Percentiles rank a stretch among this genome's conserved stretches.
Evolutionary conservation across 2,888 invertebrate species (phyloP).

Genomic region (Gari tellinella): DNA sequence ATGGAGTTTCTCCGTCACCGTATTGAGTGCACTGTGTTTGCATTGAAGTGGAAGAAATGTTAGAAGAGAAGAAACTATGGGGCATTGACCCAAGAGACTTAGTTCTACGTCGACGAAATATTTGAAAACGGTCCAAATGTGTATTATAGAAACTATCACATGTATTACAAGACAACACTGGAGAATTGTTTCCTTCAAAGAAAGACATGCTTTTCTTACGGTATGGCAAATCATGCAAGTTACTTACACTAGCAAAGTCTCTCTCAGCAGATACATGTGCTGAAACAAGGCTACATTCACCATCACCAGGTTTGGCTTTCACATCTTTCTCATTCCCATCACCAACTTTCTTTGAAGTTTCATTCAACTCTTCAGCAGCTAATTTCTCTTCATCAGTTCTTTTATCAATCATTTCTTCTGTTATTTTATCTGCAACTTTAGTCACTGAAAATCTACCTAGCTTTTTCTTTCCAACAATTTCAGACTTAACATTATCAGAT

Average conservation of each 20-base stretch:
- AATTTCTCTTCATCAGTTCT: conserved; percentile 8
- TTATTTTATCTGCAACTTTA: conserved; percentile 58
- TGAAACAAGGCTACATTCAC: conserved; percentile 25
- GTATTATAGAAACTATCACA: conserved; percentile 57
- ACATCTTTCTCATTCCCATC: not conserved
- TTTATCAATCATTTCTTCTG: conserved; percentile 19
- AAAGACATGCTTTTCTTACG: conserved; percentile 63
- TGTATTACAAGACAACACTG: conserved; percentile 52
- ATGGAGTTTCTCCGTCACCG: conserved; percentile 60
- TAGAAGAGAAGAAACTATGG: conserved; percentile 6
- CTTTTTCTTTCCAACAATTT: conserved; percentile 28
- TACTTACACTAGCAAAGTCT: conserved; percentile 50
- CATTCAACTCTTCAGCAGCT: not conserved
- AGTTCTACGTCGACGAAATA: conserved; percentile 51
- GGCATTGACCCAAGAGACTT: conserved; percentile 54
- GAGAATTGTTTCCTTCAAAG: conserved; percentile 52
- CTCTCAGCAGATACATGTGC: conserved; percentile 19
- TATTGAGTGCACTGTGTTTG: conserved; percentile 58
- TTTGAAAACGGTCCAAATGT: conserved; percentile 47
- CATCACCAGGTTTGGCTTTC: conserved; percentile 19
- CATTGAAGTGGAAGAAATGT: conserved; percentile 13
- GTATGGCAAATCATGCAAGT: conserved; percentile 55
- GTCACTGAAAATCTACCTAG: conserved; percentile 73
- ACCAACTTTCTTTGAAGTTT: not conserved
- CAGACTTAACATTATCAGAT: conserved; percentile 3